Base-by-base conservation (phyloP, 2,113 vertebrate species). In the Megaleporinus macrocephalus region DNA sequence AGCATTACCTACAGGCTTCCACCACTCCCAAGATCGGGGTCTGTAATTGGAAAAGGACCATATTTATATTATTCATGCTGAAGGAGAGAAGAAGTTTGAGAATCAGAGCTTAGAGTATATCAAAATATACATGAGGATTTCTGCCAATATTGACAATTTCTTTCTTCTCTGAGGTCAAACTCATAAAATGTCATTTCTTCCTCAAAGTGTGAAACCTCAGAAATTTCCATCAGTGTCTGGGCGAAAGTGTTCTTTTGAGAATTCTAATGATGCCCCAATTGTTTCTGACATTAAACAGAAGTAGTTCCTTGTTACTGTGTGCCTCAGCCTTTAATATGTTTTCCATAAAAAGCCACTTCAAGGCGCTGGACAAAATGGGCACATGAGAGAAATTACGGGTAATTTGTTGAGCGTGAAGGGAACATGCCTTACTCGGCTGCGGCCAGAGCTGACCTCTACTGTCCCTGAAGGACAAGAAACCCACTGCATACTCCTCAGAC, bases 371-470 rank as follows among this genome's bases (percentile, higher is more conserved):
- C 55, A 85, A 85, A 87, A 76, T 82, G 69, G 66, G 49, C 86
- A 76, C 84, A 11, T 75, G 86, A 85, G 86, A 76, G 74, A 76
- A 76, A 84, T 81, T 73, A 81, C 61, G 71, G 53, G 49, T 83
- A 79, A 85, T 87, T 83, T 87, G 83, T 85, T 85, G 83, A 87
- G 83, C 36, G 69, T 83, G 81, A 83, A 78, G 62, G 73, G 41
- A 81, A 74, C 51, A 51, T 65, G 24, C 29, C 55, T 68, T 24
- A 62, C 63, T 81, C 78, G 73, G 18, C 36, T 29, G 80, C 72
- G 29, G 68, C 73, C 33, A 14, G 22, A 63, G 4, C 62, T 81
- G 65, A 80, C 66, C 70, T 47, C 36, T 76, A 80, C 59, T 69
- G 22, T n/a, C 47, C 51, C 16, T 16, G 2, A 9, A 74, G 75